Evolutionary conservation across 1,140 invertebrate genomes (phyloP).

Genomic region (Papilio dardanus): DNA sequence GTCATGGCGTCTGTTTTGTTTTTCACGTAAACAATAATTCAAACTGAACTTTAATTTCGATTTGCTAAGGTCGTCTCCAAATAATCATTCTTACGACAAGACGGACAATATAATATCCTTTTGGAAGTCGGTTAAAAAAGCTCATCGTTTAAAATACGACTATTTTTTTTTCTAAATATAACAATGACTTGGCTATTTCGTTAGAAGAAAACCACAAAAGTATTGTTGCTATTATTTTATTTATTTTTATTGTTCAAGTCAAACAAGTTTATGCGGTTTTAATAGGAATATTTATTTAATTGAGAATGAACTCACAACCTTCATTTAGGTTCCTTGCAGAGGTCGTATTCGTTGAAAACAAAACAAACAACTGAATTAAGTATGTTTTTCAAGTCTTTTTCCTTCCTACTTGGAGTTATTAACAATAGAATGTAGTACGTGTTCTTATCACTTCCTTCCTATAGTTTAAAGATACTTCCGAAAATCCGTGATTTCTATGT

Average conservation of each 20-base stretch:
- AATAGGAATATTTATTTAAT: slow-evolving; percentile 30
- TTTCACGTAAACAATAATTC: too few relatives aligned
- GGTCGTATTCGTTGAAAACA: slow-evolving; percentile 27
- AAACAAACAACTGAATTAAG: slow-evolving; percentile 20
- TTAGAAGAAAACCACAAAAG: background rate
- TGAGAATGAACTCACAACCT: slow-evolving; percentile 20
- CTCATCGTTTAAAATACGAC: background rate
- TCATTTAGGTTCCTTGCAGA: slow-evolving; percentile 27
- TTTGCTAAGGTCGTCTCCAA: too few relatives aligned
- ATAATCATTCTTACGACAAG: too few relatives aligned
- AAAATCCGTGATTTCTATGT: too few relatives aligned
- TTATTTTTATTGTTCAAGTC: background rate
- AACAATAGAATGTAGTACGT: background rate
- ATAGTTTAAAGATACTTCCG: too few relatives aligned
- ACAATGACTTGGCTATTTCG: background rate
- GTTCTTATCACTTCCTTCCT: background rate
- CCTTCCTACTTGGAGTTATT: background rate
- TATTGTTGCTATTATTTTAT: background rate
- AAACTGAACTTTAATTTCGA: too few relatives aligned
- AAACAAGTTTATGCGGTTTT: slow-evolving; percentile 29
- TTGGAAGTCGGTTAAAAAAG: too few relatives aligned
- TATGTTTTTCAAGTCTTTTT: background rate
- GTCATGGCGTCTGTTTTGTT: too few relatives aligned
- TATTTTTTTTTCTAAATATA: slow-evolving; percentile 12
- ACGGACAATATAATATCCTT: too few relatives aligned